Percentiles rank a stretch among this genome's conserved stretches.
These are phyloP conservation scores for Leucozona laternaria DNA, from an alignment of 2,888 invertebrate species.

Conservation along the genomic window DNA sequence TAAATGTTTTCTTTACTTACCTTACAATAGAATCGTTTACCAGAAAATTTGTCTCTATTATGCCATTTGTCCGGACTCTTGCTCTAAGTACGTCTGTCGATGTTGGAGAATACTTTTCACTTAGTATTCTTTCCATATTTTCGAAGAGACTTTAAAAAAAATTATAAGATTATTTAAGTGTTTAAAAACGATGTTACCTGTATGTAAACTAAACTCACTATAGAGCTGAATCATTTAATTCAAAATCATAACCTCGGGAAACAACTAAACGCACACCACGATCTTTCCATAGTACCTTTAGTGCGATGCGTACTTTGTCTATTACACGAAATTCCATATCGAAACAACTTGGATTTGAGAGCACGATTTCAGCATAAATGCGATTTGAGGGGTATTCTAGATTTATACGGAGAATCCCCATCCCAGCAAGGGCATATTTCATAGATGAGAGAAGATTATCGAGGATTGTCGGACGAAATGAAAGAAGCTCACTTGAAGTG, in stretches of 20 bases:
- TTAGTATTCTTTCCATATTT: conserved; percentile 87
- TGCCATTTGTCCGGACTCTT: conserved; percentile 87
- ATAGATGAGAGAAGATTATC: conserved; percentile 88
- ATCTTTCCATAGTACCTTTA: conserved; percentile 87
- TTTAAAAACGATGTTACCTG: neutral
- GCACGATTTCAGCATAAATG: conserved; percentile 85
- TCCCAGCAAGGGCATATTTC: conserved; percentile 88
- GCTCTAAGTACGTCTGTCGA: conserved; percentile 87
- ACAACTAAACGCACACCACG: conserved; percentile 87
- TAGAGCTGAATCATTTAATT: conserved; percentile 87
- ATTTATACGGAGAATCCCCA: conserved; percentile 87
- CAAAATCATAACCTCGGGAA: conserved; percentile 88
- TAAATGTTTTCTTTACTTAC: conserved; percentile 67
- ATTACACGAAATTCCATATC: conserved; percentile 85
- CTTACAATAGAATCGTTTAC: conserved; percentile 86
- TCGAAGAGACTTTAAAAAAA: conserved; percentile 85
- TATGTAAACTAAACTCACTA: conserved; percentile 85
- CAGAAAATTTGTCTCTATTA: conserved; percentile 88
- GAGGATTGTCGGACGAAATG: conserved; percentile 87
- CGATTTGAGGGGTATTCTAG: conserved; percentile 86
- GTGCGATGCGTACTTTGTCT: conserved; percentile 84
- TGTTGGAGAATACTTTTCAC: conserved; percentile 87
- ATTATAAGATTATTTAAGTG: neutral
- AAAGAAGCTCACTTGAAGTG: conserved; percentile 86
- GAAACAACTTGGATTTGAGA: conserved; percentile 85